Percentiles rank a stretch among this genome's conserved stretches.
These are phyloP conservation scores for Falcaria lacertinaria DNA, from an alignment of 2,888 invertebrate genomes.

Conservation along the genomic window DNA sequence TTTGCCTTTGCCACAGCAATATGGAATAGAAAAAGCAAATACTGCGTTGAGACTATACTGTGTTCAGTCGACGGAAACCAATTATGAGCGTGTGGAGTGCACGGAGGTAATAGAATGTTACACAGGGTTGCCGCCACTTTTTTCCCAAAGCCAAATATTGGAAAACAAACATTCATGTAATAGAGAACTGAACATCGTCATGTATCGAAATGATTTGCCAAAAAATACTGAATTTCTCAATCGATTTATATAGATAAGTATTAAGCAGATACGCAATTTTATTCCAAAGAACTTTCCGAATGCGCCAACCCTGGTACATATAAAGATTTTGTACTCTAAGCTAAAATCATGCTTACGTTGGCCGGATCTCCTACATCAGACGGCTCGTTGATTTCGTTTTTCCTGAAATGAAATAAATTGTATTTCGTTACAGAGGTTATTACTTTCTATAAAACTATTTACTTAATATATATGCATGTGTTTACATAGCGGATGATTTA, in stretches of 20 bases:
- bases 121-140: not conserved
- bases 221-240: too few relatives aligned
- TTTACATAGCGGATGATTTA: conserved; percentile 25
- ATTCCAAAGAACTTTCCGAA: too few relatives aligned
- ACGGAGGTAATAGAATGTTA: not conserved
- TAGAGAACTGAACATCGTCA: not conserved
- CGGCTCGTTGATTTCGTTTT: conserved; percentile 39
- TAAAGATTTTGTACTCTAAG: conserved; percentile 1
- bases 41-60: not conserved
- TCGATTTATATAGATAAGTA: too few relatives aligned
- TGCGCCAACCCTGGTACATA: conserved; percentile 1
- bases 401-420: conserved; percentile 43
- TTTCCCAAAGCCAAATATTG: not conserved
- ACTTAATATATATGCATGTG: not conserved
- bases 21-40: not conserved
- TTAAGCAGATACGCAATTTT: too few relatives aligned
- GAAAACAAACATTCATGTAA: too few relatives aligned
- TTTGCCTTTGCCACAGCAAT: not conserved
- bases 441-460: not conserved
- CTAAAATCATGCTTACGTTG: conserved; percentile 38
- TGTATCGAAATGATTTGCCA: too few relatives aligned
- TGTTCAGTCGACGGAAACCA: conserved; percentile 3
- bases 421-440: conserved; percentile 1
- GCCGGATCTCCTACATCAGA: conserved; percentile 36
- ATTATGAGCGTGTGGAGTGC: not conserved